phyloP scores from a whole-genome alignment of 2,888 invertebrate genomes.

The Sinelater perroti region DNA sequence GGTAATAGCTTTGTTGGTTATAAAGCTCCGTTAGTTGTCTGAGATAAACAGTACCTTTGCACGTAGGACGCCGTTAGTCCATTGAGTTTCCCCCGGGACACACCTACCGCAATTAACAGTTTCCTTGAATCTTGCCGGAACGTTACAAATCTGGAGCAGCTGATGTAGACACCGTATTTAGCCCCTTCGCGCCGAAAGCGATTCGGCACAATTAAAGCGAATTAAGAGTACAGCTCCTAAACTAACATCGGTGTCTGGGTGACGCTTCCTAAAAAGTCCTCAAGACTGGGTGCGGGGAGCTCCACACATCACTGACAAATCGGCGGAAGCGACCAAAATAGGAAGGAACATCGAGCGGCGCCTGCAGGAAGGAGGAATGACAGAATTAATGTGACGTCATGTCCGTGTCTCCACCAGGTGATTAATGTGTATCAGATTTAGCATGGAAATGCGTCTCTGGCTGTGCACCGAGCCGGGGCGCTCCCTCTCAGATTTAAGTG shows the following conservation, averaged over 20 bases:
- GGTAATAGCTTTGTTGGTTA: slow-evolving; percentile 2
- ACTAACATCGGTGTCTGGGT: too few relatives aligned
- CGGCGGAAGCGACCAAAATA: slow-evolving; percentile 10
- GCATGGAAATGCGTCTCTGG: slow-evolving; percentile 30
- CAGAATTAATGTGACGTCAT: slow-evolving; percentile 55
- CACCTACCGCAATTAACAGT: slow-evolving; percentile 10
- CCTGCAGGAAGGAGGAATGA: slow-evolving; percentile 38
- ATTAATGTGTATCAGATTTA: slow-evolving; percentile 53
- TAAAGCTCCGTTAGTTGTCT: background rate
- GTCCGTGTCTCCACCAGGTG: slow-evolving; percentile 55
- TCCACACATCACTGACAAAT: slow-evolving; percentile 36
- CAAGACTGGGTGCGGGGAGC: too few relatives aligned
- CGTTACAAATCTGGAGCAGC: slow-evolving; percentile 11
- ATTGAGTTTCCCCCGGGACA: background rate
- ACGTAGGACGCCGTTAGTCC: slow-evolving; percentile 1
- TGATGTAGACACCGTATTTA: too few relatives aligned
- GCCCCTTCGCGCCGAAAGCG: too few relatives aligned
- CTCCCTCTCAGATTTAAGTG: slow-evolving; percentile 13
- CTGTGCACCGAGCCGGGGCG: slow-evolving; percentile 10
- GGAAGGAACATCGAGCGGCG: slow-evolving; percentile 14
- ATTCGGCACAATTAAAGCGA: too few relatives aligned
- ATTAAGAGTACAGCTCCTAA: too few relatives aligned
- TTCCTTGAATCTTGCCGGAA: slow-evolving; percentile 6
- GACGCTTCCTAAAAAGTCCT: too few relatives aligned
- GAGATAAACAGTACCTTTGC: slow-evolving; percentile 5